These are phyloP conservation scores for Synanthedon andrenaeformis DNA, from an alignment of 2,888 invertebrate species.

Conservation along the genomic window DNA sequence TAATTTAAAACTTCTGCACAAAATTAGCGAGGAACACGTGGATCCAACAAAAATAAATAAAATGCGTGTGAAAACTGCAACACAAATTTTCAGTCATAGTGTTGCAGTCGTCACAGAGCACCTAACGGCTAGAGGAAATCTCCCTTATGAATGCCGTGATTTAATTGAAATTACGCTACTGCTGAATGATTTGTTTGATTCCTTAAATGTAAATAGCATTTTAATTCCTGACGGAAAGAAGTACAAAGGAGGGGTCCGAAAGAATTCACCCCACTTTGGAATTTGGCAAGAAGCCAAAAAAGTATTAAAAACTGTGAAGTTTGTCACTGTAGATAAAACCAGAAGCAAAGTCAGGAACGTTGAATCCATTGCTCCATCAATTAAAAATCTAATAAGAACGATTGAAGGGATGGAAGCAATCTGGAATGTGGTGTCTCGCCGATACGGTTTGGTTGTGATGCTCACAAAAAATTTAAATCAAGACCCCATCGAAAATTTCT, in stretches of 20 bases:
- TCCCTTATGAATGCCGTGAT: background rate
- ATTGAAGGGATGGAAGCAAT: slow-evolving; percentile 6
- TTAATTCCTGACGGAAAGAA: background rate
- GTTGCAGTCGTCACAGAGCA: slow-evolving; percentile 1
- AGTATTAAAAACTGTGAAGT: background rate
- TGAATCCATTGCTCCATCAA: slow-evolving; percentile 2
- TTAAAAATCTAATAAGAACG: slow-evolving; percentile 7
- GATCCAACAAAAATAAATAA: slow-evolving; percentile 8
- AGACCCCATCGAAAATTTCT: background rate
- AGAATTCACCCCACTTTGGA: slow-evolving; percentile 7
- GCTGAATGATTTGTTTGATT: background rate
- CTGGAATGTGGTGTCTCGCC: slow-evolving; percentile 4
- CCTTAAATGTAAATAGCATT: background rate
- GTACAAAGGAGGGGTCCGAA: slow-evolving; percentile 1
- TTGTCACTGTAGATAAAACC: background rate
- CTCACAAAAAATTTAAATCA: background rate
- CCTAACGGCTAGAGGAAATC: background rate
- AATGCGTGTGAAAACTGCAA: slow-evolving; percentile 12
- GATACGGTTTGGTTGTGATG: background rate
- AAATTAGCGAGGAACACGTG: background rate
- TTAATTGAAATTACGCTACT: background rate
- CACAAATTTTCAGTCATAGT: slow-evolving; percentile 4
- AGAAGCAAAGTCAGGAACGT: slow-evolving; percentile 1
- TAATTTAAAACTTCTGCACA: background rate
- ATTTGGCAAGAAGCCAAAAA: background rate